Conservation (phyloP, 2,113 vertebrate genomes). For the Suncus etruscus region DNA sequence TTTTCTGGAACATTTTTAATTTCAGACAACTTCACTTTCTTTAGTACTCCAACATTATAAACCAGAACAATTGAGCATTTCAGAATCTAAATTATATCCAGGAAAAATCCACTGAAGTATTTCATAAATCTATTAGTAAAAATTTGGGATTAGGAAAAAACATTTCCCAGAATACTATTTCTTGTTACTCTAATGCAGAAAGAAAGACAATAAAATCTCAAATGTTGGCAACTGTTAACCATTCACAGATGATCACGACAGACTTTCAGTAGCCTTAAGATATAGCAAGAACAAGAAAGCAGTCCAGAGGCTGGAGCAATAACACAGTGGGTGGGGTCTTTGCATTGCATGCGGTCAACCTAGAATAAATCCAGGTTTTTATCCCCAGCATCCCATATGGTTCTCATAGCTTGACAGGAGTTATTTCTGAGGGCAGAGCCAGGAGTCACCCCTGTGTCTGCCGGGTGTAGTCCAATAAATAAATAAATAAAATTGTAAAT, state of each 20-base stretch:
- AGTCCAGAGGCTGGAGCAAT: no score
- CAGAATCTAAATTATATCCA: slow-evolving; percentile 8
- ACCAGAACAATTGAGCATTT: not conserved
- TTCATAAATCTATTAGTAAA: not conserved
- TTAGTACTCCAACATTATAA: not conserved
- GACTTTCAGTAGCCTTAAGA: not conserved
- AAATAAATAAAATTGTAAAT: no score
- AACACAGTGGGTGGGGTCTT: no score
- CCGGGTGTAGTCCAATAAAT: no score
- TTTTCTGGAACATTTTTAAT: slow-evolving; percentile 4
- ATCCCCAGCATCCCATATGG: no score
- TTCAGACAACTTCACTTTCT: not conserved
- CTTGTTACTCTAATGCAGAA: not conserved
- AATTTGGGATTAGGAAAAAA: not conserved
- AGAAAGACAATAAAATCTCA: not conserved
- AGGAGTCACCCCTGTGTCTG: no score
- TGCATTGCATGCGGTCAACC: no score
- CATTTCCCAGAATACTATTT: not conserved
- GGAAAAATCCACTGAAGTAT: not conserved
- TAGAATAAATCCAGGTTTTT: no score
- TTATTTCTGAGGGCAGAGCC: no score
- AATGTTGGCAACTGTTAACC: not conserved
- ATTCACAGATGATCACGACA: not conserved
- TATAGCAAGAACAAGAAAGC: not conserved
- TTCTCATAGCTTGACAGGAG: no score